These are phyloP conservation scores for Meiosimyza decipiens DNA, from an alignment of 2,888 invertebrate genomes.

Conservation along the genomic window DNA sequence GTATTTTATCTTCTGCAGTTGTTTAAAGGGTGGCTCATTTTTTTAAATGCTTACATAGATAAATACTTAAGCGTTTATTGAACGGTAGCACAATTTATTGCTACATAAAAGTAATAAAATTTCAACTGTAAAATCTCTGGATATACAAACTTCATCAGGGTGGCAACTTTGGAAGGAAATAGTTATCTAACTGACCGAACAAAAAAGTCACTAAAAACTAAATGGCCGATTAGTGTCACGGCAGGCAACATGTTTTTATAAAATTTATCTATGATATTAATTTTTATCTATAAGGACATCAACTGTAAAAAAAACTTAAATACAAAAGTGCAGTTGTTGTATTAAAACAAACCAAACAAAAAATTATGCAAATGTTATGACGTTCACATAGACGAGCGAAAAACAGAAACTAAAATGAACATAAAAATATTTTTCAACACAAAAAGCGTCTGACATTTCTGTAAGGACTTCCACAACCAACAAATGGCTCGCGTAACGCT, in stretches of 20 bases:
- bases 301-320: conserved; percentile 49
- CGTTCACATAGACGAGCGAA: conserved; percentile 40
- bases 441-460: conserved; percentile 25
- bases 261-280: conserved; percentile 64
- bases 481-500: conserved; percentile 26
- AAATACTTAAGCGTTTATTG: too few relatives aligned
- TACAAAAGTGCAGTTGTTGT: background rate
- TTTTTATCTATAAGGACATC: conserved; percentile 62
- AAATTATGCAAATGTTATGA: conserved; percentile 58
- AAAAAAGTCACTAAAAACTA: conserved; percentile 50
- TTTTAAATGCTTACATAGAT: too few relatives aligned
- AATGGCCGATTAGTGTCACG: conserved; percentile 65
- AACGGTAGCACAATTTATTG: too few relatives aligned
- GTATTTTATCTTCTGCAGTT: too few relatives aligned
- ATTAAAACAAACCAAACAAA: conserved; percentile 2
- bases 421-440: conserved; percentile 56
- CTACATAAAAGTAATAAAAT: conserved; percentile 8
- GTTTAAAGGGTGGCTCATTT: too few relatives aligned
- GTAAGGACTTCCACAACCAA: background rate
- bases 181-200: too few relatives aligned
- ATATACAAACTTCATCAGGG: too few relatives aligned
- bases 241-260: conserved; percentile 63
- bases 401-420: conserved; percentile 1
- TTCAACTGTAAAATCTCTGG: conserved; percentile 24
- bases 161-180: too few relatives aligned